These are phyloP conservation scores for Ectobius pallidus DNA, from an alignment of 2,888 invertebrate species.

Conservation along the genomic window DNA sequence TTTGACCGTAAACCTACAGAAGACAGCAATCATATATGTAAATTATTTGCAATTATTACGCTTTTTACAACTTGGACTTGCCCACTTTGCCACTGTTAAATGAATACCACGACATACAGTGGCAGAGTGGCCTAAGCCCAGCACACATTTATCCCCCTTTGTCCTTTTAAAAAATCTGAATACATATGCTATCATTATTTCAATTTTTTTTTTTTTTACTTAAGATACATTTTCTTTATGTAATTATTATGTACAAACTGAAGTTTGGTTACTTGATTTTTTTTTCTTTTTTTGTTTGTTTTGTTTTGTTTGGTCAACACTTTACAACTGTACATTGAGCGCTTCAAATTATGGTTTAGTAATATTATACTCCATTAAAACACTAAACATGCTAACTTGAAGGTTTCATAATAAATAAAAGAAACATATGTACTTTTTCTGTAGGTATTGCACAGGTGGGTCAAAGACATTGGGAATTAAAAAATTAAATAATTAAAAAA, in stretches of 20 bases:
- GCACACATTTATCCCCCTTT: slow-evolving; percentile 28
- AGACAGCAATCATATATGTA: slow-evolving; percentile 44
- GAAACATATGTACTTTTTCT: slow-evolving; percentile 24
- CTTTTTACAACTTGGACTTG: slow-evolving; percentile 37
- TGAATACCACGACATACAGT: slow-evolving; percentile 26
- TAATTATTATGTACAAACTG: slow-evolving; percentile 43
- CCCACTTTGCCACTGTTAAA: slow-evolving; percentile 28
- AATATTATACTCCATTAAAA: slow-evolving; percentile 31
- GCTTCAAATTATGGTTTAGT: slow-evolving; percentile 39
- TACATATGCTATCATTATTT: slow-evolving; percentile 15
- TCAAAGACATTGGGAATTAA: slow-evolving; percentile 41
- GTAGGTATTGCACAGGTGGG: slow-evolving; percentile 41
- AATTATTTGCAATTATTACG: slow-evolving; percentile 37
- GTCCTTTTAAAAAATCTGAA: slow-evolving; percentile 37
- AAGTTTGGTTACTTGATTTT: slow-evolving; percentile 28
- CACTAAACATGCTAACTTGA: slow-evolving; percentile 42
- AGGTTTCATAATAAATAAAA: slow-evolving; percentile 34
- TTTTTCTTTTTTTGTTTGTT: slow-evolving; percentile 4
- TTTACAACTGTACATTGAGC: slow-evolving; percentile 46
- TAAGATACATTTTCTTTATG: slow-evolving; percentile 24
- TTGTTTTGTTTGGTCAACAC: slow-evolving; percentile 37
- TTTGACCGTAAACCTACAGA: slow-evolving; percentile 44
- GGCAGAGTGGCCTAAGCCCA: slow-evolving; percentile 33
- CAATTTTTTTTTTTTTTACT: slow-evolving; percentile 18
- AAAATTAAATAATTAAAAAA: slow-evolving; percentile 33